Percentiles rank a stretch among this genome's conserved stretches.
Conservation (phyloP, 2,888 invertebrate species). For the Clivina fossor region DNA sequence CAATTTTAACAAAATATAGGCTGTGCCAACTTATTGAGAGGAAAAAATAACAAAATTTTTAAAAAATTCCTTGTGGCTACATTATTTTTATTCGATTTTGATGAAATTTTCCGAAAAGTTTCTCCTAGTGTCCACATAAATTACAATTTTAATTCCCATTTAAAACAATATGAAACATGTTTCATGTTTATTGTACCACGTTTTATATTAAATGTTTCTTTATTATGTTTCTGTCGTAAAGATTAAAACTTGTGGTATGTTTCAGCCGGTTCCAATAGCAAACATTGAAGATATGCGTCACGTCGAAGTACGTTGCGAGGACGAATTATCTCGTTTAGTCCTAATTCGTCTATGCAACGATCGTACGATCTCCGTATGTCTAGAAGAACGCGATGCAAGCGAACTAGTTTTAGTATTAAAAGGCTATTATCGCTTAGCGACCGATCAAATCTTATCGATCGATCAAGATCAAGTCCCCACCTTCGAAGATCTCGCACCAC, state of each 20-base stretch:
- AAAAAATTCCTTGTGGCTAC: too few species aligned
- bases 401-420: slow-evolving; percentile 81
- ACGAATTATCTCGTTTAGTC: slow-evolving; percentile 73
- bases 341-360: slow-evolving; percentile 69
- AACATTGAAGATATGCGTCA: slow-evolving; percentile 78
- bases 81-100: too few species aligned
- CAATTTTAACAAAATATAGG: too few species aligned
- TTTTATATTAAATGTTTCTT: too few species aligned
- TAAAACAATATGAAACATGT: too few species aligned
- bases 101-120: too few species aligned
- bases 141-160: too few species aligned
- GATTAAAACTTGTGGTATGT: slow-evolving; percentile 9
- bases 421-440: slow-evolving; percentile 68
- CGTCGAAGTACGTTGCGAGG: slow-evolving; percentile 72
- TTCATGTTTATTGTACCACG: too few species aligned
- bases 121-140: too few species aligned
- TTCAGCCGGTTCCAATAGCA: slow-evolving; percentile 78
- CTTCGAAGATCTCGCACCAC: slow-evolving; percentile 74
- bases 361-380: slow-evolving; percentile 68
- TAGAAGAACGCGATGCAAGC: slow-evolving; percentile 80
- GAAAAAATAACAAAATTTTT: not conserved
- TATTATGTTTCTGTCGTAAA: too few species aligned
- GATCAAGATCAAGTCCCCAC: slow-evolving; percentile 69
- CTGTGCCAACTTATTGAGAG: too few species aligned
- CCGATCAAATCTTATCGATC: slow-evolving; percentile 64